Evolutionary conservation across 2,888 invertebrate species (phyloP).

Genomic region (Branchinecta sandiegonensis): DNA sequence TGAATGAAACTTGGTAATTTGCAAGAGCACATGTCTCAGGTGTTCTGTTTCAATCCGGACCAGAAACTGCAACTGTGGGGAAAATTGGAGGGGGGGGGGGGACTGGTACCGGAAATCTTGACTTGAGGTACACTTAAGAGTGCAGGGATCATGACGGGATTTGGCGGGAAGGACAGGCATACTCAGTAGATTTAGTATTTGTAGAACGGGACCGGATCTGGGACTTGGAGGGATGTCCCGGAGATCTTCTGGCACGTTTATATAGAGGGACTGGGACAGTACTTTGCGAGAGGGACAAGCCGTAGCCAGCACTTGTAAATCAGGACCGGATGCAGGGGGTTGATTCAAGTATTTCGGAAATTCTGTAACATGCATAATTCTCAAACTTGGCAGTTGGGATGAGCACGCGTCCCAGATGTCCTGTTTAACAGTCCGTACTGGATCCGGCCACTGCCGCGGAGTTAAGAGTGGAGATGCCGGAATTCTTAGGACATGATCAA

Average conservation of each 20-base stretch:
- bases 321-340: not conserved
- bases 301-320: not conserved
- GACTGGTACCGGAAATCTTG: no score
- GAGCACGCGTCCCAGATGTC: not conserved
- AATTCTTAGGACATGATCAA: not conserved
- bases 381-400: not conserved
- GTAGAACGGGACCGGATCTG: not conserved
- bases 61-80: not conserved
- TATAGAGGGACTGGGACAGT: not conserved
- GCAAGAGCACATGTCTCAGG: not conserved
- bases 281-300: not conserved
- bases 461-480: not conserved
- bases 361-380: not conserved
- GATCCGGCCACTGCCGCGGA: not conserved
- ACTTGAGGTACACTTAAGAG: not conserved
- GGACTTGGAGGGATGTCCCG: not conserved
- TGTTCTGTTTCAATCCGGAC: not conserved
- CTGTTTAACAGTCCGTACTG: not conserved
- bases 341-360: not conserved
- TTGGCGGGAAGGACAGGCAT: not conserved
- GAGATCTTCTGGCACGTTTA: not conserved
- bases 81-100: not conserved
- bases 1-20: slow-evolving; percentile 2
- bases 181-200: not conserved
- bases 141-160: not conserved